Base-by-base conservation (phyloP, 2,113 vertebrate species). In the Petromus typicus region DNA sequence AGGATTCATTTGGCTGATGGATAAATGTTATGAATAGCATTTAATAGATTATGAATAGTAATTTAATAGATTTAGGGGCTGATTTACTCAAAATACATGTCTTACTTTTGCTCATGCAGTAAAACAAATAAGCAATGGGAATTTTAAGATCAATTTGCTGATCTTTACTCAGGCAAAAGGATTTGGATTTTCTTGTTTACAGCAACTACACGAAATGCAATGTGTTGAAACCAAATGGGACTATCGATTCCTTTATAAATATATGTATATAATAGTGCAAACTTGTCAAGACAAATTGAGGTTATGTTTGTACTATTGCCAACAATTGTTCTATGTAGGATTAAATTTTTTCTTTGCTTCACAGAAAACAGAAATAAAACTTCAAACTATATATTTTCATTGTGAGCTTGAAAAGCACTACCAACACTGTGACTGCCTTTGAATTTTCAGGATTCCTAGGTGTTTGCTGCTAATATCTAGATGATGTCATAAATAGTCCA, bases 391-490 rank as follows among this genome's bases (percentile, higher is more conserved):
- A 48, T 82, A 37, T 79, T 81, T 90, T 87, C 20, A 34, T 66
- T 64, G 30, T 82, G 69, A 61, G 45, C 11, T 86, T 76, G 90
- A 69, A 90, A 95, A 80, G 66, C 27, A 95, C 7, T 90, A 83
- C 23, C 11, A 22, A 51, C 7, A 18, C 4, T 61, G 30, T 23
- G 16, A 76, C 18, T 67, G 14, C 66, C 25, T 82, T 45, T 12
- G 59, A 14, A 23, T 93, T 91, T 93, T 76, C 87, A 93, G 79
- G 86, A 96, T 57, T 51, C 11, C 5, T 30, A 95, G 89, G 51
- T 79, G 20, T 30, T 43, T 85, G 23, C 25, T 71, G 23, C 63
- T 87, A 27, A 64, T 34, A 88, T 30, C 17, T 51, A 88, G 59
- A 91, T 90, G 61, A 81, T 17, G 14, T 80, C 30, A 57, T 12